Percentiles rank a stretch among this genome's conserved stretches.
Conservation (phyloP, 2,797 vertebrate species). For the Pitangus sulphuratus region DNA sequence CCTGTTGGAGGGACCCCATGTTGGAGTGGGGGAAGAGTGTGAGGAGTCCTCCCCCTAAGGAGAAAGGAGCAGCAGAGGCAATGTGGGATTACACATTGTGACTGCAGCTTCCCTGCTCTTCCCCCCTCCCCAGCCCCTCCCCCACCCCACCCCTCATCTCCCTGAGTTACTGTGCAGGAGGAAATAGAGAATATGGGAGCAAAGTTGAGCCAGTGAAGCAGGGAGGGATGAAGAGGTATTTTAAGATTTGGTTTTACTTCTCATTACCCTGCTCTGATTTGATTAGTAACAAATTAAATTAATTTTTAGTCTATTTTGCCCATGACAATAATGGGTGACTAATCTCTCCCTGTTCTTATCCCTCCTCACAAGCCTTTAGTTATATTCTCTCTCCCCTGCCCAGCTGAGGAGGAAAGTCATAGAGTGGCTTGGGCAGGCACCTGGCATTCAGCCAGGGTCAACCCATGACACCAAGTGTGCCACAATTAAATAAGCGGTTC, state of each 20-base stretch:
- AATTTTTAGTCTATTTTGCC: not conserved
- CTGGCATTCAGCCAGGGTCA: fast-evolving
- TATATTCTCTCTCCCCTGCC: not conserved
- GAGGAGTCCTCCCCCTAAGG: not conserved
- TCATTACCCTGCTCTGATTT: not conserved
- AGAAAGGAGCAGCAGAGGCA: not conserved
- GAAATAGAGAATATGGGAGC: not conserved
- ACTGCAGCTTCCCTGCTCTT: not conserved
- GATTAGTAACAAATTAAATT: not conserved
- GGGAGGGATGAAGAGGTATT: not conserved
- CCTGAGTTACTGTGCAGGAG: not conserved
- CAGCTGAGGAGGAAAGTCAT: not conserved
- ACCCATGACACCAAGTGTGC: not conserved
- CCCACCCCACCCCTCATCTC: not conserved
- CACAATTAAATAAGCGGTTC: not conserved
- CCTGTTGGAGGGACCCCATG: not conserved
- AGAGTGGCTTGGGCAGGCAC: not conserved
- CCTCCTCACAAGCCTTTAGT: not conserved
- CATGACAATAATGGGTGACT: not conserved
- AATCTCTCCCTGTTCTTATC: not conserved
- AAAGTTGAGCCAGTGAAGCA: not conserved
- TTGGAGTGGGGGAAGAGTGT: not conserved
- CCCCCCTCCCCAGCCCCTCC: not conserved
- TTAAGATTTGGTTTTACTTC: not conserved
- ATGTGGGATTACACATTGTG: not conserved